Percentiles rank a stretch among this genome's conserved stretches.
Evolutionary conservation across 2,113 vertebrate genomes (phyloP).

Genomic region (Agapornis roseicollis): DNA sequence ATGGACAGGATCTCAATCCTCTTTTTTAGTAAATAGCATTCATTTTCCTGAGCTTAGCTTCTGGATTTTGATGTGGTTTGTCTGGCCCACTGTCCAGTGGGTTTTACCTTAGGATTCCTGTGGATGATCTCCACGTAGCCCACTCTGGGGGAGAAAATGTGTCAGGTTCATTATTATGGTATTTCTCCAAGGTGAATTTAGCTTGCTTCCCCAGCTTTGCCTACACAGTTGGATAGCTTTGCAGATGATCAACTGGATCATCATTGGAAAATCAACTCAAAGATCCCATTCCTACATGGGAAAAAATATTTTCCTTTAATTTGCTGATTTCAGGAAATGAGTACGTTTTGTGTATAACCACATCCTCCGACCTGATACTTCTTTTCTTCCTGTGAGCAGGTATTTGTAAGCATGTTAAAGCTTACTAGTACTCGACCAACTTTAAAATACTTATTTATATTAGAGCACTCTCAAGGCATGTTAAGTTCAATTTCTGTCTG

Average conservation of each 20-base stretch:
- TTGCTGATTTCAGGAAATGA: background rate
- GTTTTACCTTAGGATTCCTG: background rate
- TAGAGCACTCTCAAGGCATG: background rate
- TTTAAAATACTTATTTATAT: background rate
- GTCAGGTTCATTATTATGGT: fast-evolving
- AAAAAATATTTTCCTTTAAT: background rate
- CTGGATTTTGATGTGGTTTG: background rate
- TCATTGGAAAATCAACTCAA: background rate
- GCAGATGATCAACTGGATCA: background rate
- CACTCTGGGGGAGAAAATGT: background rate
- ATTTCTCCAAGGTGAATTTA: background rate
- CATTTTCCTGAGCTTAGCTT: background rate
- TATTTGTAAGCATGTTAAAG: background rate
- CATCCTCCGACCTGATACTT: background rate
- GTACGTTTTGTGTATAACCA: background rate
- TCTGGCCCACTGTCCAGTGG: background rate
- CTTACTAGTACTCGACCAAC: background rate
- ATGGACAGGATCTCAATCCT: background rate
- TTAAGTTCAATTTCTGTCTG: background rate
- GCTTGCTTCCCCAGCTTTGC: background rate
- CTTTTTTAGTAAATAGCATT: background rate
- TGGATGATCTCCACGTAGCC: fast-evolving
- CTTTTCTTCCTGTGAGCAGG: background rate
- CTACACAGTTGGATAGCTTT: background rate
- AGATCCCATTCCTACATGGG: background rate